Percentiles rank a stretch among this genome's conserved stretches.
Conservation (phyloP, 1,140 invertebrate genomes). For the Calephelis virginiensis region DNA sequence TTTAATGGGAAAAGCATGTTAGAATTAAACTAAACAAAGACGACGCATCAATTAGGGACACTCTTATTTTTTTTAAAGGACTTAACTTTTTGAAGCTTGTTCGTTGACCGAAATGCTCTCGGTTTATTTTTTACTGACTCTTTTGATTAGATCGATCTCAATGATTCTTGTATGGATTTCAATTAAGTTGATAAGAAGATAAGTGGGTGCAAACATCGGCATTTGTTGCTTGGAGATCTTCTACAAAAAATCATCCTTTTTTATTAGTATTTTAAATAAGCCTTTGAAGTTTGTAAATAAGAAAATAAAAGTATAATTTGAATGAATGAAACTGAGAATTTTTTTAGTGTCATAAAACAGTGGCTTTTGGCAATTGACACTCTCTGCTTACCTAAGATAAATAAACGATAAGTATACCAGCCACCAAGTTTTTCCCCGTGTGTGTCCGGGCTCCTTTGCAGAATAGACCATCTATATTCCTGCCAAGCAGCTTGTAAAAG, state of each 20-base stretch:
- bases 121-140: conserved; percentile 66
- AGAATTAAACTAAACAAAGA: conserved; percentile 78
- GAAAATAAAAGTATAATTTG: not conserved
- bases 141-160: conserved; percentile 74
- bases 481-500: too few species aligned
- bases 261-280: conserved; percentile 12
- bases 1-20: conserved; percentile 78
- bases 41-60: conserved; percentile 75
- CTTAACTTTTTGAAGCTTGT: conserved; percentile 71
- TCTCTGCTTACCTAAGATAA: too few species aligned
- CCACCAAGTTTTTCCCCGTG: too few species aligned
- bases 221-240: conserved; percentile 36
- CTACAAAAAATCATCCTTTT: conserved; percentile 17
- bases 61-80: conserved; percentile 63
- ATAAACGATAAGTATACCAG: too few species aligned
- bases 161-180: conserved; percentile 73
- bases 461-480: too few species aligned
- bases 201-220: conserved; percentile 61
- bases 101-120: conserved; percentile 61
- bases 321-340: not conserved
- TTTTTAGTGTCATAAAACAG: not conserved
- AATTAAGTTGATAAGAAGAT: conserved; percentile 72
- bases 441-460: too few species aligned
- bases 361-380: too few species aligned
- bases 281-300: not conserved